phyloP scores from a whole-genome alignment of 2,888 invertebrate species.

The Polia nebulosa region DNA sequence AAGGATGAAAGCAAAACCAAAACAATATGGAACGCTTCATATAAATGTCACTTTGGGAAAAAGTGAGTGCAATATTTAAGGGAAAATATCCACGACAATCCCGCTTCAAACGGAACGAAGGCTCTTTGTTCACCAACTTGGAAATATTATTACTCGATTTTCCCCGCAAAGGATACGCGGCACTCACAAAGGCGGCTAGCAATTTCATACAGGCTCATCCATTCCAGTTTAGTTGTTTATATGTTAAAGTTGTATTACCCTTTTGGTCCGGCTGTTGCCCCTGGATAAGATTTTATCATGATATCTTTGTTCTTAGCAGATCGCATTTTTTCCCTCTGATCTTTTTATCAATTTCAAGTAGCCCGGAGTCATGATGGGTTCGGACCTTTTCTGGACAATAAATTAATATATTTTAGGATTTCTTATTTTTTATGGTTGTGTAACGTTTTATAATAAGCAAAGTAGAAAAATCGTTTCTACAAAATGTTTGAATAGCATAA shows the following conservation, averaged over 20 bases:
- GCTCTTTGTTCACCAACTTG: constrained; percentile 84
- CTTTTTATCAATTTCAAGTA: constrained; percentile 78
- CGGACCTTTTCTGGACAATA: constrained; percentile 38
- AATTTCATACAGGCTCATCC: constrained; percentile 80
- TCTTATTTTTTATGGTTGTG: not conserved
- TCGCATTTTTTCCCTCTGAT: constrained; percentile 72
- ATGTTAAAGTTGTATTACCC: constrained; percentile 76
- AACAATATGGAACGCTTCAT: constrained; percentile 64
- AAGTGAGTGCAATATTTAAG: constrained; percentile 73
- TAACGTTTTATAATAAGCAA: too few relatives aligned
- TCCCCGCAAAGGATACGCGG: constrained; percentile 78
- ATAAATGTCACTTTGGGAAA: constrained; percentile 70
- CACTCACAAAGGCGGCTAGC: constrained; percentile 76
- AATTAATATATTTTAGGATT: constrained; percentile 56
- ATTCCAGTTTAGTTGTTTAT: constrained; percentile 81
- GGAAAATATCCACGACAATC: constrained; percentile 76
- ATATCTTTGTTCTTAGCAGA: constrained; percentile 70
- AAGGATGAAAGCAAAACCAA: constrained; percentile 49
- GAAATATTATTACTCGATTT: constrained; percentile 87
- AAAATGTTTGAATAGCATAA: not conserved
- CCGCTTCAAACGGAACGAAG: constrained; percentile 77
- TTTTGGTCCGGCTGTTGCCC: constrained; percentile 76
- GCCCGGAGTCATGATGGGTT: constrained; percentile 60
- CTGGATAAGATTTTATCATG: constrained; percentile 71
- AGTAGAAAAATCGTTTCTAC: not conserved